Evolutionary conservation across 2,113 vertebrate species (phyloP).

Genomic region (Procapra przewalskii): DNA sequence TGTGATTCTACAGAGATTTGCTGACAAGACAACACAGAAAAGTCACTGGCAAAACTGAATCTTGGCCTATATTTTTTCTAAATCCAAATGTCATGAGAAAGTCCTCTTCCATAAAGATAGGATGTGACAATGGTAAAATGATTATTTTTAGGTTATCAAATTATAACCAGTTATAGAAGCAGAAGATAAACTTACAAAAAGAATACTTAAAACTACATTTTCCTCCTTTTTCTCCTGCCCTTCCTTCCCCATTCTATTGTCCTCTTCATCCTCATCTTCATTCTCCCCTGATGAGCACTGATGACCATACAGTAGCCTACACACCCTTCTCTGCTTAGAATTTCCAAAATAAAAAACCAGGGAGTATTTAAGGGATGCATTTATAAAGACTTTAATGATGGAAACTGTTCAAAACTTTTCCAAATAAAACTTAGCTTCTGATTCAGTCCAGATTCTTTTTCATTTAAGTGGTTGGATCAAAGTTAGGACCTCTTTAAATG

Average conservation of each 20-base stretch:
- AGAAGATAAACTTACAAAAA: background rate
- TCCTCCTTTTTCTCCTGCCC: background rate
- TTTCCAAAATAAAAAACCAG: conserved; percentile 19
- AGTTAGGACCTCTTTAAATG: background rate
- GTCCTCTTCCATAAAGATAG: background rate
- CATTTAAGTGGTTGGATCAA: background rate
- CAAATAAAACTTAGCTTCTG: conserved; percentile 15
- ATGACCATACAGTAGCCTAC: background rate
- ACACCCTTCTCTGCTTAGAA: background rate
- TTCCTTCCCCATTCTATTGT: background rate
- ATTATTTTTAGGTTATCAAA: background rate
- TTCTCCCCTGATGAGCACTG: background rate
- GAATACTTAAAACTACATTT: background rate
- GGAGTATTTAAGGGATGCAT: background rate
- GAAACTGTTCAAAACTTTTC: background rate
- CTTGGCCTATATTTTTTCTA: background rate
- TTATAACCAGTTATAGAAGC: background rate
- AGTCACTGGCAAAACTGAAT: background rate
- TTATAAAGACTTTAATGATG: background rate
- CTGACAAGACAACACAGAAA: background rate
- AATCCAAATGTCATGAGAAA: background rate
- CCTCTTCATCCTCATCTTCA: background rate
- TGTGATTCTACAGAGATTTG: background rate
- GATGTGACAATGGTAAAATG: background rate
- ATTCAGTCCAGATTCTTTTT: conserved; percentile 19